Percentiles rank a stretch among this genome's conserved stretches.
These are phyloP conservation scores for Camponotus pennsylvanicus DNA, from an alignment of 1,140 invertebrate species.

Conservation along the genomic window DNA sequence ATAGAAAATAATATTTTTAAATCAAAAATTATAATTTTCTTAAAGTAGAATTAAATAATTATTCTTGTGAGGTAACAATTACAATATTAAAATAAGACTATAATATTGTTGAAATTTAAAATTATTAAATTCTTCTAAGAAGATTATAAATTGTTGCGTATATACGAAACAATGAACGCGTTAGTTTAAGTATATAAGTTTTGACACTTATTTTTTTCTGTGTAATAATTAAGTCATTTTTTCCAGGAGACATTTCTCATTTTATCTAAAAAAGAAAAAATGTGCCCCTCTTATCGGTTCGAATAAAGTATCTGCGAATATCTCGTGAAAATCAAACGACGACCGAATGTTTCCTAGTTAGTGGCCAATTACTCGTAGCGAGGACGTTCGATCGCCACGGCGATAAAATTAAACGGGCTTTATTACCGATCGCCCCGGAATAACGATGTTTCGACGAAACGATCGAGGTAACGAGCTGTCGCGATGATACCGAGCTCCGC, in stretches of 20 bases:
- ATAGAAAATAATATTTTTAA: no score
- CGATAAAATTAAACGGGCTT: conserved; percentile 64
- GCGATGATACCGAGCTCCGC: conserved; percentile 23
- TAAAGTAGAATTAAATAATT: no score
- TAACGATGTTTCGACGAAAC: conserved; percentile 50
- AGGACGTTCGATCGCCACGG: conserved; percentile 33
- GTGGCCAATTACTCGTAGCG: conserved; percentile 42
- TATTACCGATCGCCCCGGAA: conserved; percentile 36
- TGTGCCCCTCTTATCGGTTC: background rate
- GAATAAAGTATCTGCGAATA: background rate
- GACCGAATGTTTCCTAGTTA: conserved; percentile 22
- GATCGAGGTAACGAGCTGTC: conserved; percentile 55
- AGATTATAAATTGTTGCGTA: no score
- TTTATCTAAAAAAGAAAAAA: background rate
- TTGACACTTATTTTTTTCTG: no score
- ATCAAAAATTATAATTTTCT: no score
- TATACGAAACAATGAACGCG: no score
- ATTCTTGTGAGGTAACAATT: no score
- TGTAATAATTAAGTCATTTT: background rate
- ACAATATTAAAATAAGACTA: no score
- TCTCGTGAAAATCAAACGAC: conserved; percentile 21
- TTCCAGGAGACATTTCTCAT: no score
- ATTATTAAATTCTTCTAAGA: no score
- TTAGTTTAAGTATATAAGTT: no score
- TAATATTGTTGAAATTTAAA: no score